Evolutionary conservation across 2,888 invertebrate genomes (phyloP).

Genomic region (Helleia helle): DNA sequence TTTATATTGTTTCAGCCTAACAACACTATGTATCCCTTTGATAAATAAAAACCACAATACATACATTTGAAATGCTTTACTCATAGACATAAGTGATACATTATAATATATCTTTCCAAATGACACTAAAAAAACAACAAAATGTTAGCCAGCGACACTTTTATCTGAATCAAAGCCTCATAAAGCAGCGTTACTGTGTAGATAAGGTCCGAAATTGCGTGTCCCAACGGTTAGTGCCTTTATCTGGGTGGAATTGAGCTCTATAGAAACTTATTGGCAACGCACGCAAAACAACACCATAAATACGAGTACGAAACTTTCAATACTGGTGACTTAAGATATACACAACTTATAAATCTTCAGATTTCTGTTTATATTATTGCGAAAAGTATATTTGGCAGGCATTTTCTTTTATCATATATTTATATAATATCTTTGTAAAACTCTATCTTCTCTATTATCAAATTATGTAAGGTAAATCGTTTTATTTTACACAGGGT

Average conservation of each 20-base stretch:
- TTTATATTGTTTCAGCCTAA: no score
- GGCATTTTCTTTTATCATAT: not conserved
- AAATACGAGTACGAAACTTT: conserved; percentile 26
- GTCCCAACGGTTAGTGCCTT: conserved; percentile 24
- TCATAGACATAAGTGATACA: no score
- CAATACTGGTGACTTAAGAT: conserved; percentile 19
- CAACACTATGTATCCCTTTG: no score
- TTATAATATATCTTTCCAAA: conserved; percentile 12
- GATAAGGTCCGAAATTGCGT: conserved; percentile 27
- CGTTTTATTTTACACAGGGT: no score
- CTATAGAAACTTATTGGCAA: conserved; percentile 26
- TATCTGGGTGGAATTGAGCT: conserved; percentile 27
- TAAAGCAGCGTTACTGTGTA: conserved; percentile 25
- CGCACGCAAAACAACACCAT: conserved; percentile 28
- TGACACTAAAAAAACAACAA: conserved; percentile 19
- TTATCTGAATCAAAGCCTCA: conserved; percentile 27
- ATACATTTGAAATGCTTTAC: no score
- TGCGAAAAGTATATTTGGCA: not conserved
- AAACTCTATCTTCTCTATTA: no score
- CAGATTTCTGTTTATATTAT: not conserved
- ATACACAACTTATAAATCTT: conserved; percentile 8
- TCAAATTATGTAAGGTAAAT: no score
- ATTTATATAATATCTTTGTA: no score
- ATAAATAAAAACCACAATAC: no score
- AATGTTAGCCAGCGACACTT: conserved; percentile 24